These are phyloP conservation scores for Rhipidura dahli DNA, from an alignment of 2,113 vertebrate genomes.

Conservation along the genomic window DNA sequence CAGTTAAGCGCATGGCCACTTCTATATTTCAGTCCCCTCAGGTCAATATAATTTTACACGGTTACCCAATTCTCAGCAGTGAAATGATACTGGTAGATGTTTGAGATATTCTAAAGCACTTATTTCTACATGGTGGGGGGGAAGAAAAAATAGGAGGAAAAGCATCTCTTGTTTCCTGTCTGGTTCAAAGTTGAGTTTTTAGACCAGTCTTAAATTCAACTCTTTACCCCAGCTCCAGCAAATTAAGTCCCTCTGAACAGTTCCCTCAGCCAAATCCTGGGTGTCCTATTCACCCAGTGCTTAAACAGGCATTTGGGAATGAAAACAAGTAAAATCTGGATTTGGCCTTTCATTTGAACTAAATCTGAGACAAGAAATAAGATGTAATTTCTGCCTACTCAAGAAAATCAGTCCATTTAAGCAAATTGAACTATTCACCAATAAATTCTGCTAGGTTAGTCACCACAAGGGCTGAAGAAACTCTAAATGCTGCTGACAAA, in stretches of 20 bases:
- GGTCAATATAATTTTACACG: slow-evolving; percentile 62
- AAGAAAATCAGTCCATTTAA: slow-evolving; percentile 15
- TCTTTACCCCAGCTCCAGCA: neutral
- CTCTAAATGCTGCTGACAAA: neutral
- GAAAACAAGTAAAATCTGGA: neutral
- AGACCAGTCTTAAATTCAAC: neutral
- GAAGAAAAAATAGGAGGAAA: neutral
- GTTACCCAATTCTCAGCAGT: slow-evolving; percentile 37
- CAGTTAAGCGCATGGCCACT: slow-evolving; percentile 46
- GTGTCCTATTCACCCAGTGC: neutral
- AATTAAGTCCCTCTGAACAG: neutral
- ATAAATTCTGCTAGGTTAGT: slow-evolving; percentile 16
- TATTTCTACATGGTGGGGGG: neutral
- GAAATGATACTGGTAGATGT: slow-evolving; percentile 18
- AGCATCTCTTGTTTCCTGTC: neutral
- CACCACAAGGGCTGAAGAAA: neutral
- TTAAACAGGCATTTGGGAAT: neutral
- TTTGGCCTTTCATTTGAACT: neutral
- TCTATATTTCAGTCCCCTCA: slow-evolving; percentile 52
- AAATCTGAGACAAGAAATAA: slow-evolving; percentile 1
- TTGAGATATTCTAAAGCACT: slow-evolving; percentile 33
- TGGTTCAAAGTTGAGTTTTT: neutral
- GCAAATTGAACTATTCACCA: slow-evolving; percentile 4
- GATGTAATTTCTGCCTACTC: slow-evolving; percentile 17
- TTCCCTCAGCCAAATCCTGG: neutral